A percentile compares a stretch with the other conserved stretches of the same genome.
Conservation (phyloP, 2,888 invertebrate species). For the Melieria crassipennis region DNA sequence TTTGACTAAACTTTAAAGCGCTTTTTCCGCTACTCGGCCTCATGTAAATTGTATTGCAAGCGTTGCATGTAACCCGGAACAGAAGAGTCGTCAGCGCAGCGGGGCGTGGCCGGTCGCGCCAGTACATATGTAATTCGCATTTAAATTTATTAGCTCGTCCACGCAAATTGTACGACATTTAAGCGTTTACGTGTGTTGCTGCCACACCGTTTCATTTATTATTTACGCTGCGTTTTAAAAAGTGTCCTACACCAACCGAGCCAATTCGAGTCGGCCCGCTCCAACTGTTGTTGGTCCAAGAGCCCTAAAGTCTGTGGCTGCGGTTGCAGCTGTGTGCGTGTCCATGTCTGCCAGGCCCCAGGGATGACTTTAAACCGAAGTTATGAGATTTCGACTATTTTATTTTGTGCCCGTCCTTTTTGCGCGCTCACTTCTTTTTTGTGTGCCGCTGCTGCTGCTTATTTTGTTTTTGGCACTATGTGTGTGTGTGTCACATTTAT, state of each 20-base stretch:
- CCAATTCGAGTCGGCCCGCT: no score
- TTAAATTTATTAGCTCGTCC: slow-evolving; percentile 27
- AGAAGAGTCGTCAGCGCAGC: neutral
- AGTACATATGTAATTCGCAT: slow-evolving; percentile 14
- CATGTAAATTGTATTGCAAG: slow-evolving; percentile 15
- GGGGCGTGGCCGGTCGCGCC: neutral
- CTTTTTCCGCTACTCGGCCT: slow-evolving; percentile 25
- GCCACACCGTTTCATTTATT: slow-evolving; percentile 23
- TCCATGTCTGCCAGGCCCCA: slow-evolving; percentile 12
- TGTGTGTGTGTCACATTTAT: slow-evolving; percentile 41
- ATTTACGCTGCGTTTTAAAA: slow-evolving; percentile 30
- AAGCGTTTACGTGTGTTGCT: slow-evolving; percentile 26
- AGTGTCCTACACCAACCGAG: slow-evolving; percentile 6
- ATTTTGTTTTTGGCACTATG: slow-evolving; percentile 13
- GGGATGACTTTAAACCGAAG: slow-evolving; percentile 38
- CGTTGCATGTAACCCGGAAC: no score
- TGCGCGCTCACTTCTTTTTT: no score
- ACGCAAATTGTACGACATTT: slow-evolving; percentile 30
- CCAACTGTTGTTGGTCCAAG: no score
- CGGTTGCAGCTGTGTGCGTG: neutral
- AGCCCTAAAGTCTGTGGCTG: neutral
- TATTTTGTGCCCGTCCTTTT: slow-evolving; percentile 3
- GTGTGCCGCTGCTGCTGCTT: neutral
- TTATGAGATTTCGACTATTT: slow-evolving; percentile 38
- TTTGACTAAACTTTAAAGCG: slow-evolving; percentile 23